A percentile compares a stretch with the other conserved stretches of the same genome.
These are phyloP conservation scores for Hippopotamus amphibius DNA, from an alignment of 2,113 vertebrate species.

Conservation along the genomic window DNA sequence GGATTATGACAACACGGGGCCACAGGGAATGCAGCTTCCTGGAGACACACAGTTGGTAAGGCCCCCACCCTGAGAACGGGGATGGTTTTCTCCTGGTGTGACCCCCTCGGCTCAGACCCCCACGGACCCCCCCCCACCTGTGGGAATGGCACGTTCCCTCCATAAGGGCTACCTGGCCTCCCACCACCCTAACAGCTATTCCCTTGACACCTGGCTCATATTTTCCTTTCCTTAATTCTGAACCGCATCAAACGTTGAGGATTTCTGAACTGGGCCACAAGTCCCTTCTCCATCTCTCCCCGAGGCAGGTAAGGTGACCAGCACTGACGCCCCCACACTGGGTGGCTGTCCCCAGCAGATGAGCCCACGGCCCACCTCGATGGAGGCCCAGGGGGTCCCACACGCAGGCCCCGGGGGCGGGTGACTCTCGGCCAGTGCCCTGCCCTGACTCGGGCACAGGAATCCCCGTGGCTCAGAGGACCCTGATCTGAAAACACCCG, in stretches of 20 bases:
- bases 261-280: not conserved
- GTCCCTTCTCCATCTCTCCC: not conserved
- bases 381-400: not conserved
- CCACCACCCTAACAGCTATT: not conserved
- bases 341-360: not conserved
- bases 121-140: no score
- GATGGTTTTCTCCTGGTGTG: no score
- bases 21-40: not conserved
- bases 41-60: not conserved
- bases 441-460: not conserved
- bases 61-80: not conserved
- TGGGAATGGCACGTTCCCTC: not conserved
- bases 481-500: not conserved
- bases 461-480: not conserved
- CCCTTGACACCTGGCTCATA: not conserved
- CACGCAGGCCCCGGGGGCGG: no score
- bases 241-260: not conserved
- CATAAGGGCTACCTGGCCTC: not conserved
- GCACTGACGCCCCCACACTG: not conserved
- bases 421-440: not conserved
- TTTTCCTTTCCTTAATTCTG: not conserved
- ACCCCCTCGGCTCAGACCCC: not conserved
- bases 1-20: not conserved
- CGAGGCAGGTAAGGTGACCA: not conserved
- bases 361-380: not conserved